Conservation (phyloP, 2,113 vertebrate genomes). For the Coracopsis vasa region DNA sequence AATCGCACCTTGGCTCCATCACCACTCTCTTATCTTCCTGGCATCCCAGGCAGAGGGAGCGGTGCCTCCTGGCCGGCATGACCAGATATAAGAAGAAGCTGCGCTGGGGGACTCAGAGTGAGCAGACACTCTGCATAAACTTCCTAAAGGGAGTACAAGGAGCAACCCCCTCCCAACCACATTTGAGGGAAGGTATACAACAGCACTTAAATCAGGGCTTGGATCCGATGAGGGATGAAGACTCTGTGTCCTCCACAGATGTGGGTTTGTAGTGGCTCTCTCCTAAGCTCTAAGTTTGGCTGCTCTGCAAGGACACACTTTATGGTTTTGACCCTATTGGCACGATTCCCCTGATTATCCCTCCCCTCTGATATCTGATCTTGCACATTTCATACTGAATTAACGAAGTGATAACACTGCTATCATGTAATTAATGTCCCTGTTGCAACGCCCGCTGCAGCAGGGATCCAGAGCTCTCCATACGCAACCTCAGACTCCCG, state of each 20-base stretch:
- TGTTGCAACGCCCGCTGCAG: slow-evolving; percentile 12
- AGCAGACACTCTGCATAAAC: background rate
- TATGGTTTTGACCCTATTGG: background rate
- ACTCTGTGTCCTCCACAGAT: background rate
- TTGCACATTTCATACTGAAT: background rate
- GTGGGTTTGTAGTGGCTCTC: background rate
- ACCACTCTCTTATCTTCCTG: background rate
- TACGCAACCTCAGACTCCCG: background rate
- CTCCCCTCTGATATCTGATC: slow-evolving; percentile 45
- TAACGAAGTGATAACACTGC: background rate
- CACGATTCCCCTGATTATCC: background rate
- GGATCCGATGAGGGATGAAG: accelerated
- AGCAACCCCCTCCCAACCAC: background rate
- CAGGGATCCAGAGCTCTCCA: background rate
- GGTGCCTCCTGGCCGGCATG: background rate
- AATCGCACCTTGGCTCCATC: background rate
- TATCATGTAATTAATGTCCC: background rate
- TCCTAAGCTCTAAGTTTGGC: background rate
- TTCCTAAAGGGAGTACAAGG: background rate
- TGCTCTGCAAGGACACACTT: background rate
- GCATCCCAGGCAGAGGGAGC: background rate
- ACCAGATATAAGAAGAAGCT: background rate
- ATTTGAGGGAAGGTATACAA: background rate
- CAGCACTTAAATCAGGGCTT: background rate
- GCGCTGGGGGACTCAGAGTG: accelerated